Base-by-base conservation (phyloP, 2,888 invertebrate genomes). In the Smittia sp. region DNA sequence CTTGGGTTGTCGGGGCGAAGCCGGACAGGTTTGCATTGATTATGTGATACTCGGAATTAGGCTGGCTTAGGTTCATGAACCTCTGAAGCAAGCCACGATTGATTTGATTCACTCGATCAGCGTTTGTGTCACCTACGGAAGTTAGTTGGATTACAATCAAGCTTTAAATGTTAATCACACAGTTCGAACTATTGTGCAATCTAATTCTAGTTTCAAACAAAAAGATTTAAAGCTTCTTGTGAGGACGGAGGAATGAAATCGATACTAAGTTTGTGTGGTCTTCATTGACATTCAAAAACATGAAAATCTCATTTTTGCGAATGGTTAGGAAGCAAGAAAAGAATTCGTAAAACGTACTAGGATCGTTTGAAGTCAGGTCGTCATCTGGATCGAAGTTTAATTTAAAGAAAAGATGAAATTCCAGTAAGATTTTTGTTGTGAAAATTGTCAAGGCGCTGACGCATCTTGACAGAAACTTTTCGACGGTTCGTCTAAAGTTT, bases 11-110 rank as follows among this genome's bases (percentile, higher is more conserved):
- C 11, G 46, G 46, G 15, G 41, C 63, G 20, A 63, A 41, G 18
- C 38, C 41, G n/a, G 73, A 63, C 63, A 81, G 77, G 76, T 82
- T 81, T 25, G 80, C 78, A 76, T 80, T 80, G 38, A 82, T 80
- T 74, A 82, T 78, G 76, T 81, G 82, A 62, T 82, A 78, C 75
- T 82, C 81, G 4, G 80, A 78, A 76, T 81, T 81, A 54, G 79
- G 78, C n/a, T 79, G 79, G 0, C 18, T 32, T 18, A 80, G 79
- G 75, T 80, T 81, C 9, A 82, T 79, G 38, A 82, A 79, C 9
- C 81, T 80, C 77, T 82, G 81, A 27, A 82, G 79, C 0, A 82
- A 78, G 11, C 52, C 52, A 24, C 72, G 72, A 72, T 72, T 54
- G 15, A 32, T 15, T 38, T 66, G 38, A 39, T 66, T 66, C 11